Percentiles rank a stretch among this genome's conserved stretches.
Evolutionary conservation across 2,888 invertebrate species (phyloP).

Genomic region (Leptopilina syphax): DNA sequence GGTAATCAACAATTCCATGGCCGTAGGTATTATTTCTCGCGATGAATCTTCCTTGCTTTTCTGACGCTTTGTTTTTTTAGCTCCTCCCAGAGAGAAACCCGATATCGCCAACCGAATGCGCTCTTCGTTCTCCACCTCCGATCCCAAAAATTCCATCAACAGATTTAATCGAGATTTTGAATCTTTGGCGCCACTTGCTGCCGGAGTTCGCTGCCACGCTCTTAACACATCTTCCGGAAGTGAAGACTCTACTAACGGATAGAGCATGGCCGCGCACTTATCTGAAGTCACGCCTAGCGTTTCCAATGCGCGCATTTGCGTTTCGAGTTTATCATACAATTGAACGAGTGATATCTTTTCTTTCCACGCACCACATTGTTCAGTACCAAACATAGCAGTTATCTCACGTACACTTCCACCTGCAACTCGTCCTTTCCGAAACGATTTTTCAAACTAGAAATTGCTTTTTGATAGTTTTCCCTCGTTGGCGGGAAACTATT

Average conservation of each 20-base stretch:
- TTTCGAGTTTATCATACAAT: slow-evolving; percentile 64
- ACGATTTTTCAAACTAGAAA: slow-evolving; percentile 55
- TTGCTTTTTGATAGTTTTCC: slow-evolving; percentile 59
- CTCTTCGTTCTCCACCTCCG: slow-evolving; percentile 22
- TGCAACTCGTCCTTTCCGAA: slow-evolving; percentile 62
- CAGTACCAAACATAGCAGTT: slow-evolving; percentile 63
- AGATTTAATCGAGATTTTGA: slow-evolving; percentile 32
- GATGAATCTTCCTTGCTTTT: background rate
- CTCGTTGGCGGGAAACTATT: slow-evolving; percentile 6
- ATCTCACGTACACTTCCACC: slow-evolving; percentile 61
- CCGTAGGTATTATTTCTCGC: background rate
- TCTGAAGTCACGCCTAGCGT: slow-evolving; percentile 55
- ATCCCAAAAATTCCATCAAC: slow-evolving; percentile 38
- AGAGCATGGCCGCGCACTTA: slow-evolving; percentile 59
- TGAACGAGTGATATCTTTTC: slow-evolving; percentile 48
- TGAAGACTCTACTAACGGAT: slow-evolving; percentile 58
- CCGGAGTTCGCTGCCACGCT: slow-evolving; percentile 51
- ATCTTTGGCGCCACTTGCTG: slow-evolving; percentile 4
- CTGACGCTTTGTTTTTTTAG: background rate
- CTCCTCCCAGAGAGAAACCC: background rate
- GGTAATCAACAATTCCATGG: slow-evolving; percentile 35
- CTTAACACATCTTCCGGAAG: slow-evolving; percentile 57
- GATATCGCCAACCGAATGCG: background rate
- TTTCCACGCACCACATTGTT: slow-evolving; percentile 50
- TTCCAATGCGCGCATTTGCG: slow-evolving; percentile 60